Evolutionary conservation across 2,888 invertebrate species (phyloP).

Genomic region (Limenitis arthemis): DNA sequence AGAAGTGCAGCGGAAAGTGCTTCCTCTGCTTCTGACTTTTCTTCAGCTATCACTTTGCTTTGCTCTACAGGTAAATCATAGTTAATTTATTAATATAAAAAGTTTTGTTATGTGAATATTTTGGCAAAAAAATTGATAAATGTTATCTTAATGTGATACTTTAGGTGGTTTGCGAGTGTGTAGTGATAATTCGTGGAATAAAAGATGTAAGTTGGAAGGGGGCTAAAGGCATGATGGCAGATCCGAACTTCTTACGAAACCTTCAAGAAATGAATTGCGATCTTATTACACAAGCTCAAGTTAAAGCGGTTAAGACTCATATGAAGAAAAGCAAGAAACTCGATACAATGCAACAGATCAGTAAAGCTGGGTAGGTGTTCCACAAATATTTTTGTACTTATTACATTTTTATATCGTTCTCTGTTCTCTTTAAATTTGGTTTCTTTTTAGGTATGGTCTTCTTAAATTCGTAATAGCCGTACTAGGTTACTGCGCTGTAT

Average conservation of each 20-base stretch:
- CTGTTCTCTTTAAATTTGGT: background rate
- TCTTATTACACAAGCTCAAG: slow-evolving; percentile 79
- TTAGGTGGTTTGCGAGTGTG: slow-evolving; percentile 87
- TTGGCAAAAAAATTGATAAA: background rate
- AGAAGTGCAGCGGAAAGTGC: slow-evolving; percentile 86
- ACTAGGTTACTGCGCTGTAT: slow-evolving; percentile 90
- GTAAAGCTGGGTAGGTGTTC: slow-evolving; percentile 78
- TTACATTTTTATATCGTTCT: background rate
- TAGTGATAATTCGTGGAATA: slow-evolving; percentile 86
- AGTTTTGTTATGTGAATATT: background rate
- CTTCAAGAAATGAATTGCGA: slow-evolving; percentile 92
- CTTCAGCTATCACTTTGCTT: slow-evolving; percentile 82
- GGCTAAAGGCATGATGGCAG: slow-evolving; percentile 94
- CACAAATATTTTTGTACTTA: background rate
- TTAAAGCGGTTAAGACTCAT: slow-evolving; percentile 78
- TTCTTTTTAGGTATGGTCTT: slow-evolving; percentile 74
- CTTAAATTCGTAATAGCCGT: slow-evolving; percentile 90
- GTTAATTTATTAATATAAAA: background rate
- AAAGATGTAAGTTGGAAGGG: slow-evolving; percentile 93
- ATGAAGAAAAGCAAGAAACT: slow-evolving; percentile 80
- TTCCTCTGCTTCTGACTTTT: slow-evolving; percentile 88
- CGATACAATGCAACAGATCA: slow-evolving; percentile 88
- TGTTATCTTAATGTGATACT: background rate
- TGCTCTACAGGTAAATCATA: slow-evolving; percentile 62
- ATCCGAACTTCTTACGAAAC: slow-evolving; percentile 84